A percentile compares a stretch with the other conserved stretches of the same genome.
phyloP scores from a whole-genome alignment of 2,113 vertebrate genomes.

The Pelusios castaneus region DNA sequence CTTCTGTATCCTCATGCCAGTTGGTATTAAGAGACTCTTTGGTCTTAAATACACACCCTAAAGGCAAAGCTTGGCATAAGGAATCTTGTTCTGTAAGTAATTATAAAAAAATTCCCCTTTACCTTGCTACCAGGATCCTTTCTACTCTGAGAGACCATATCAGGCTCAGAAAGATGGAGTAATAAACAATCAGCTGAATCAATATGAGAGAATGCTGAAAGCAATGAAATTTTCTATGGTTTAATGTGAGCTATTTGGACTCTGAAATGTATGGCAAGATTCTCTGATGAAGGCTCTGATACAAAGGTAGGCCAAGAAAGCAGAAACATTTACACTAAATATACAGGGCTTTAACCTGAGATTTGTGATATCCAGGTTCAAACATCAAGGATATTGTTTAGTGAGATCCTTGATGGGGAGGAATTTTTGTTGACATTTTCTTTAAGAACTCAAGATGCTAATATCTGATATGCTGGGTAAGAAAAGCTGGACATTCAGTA shows the following conservation, averaged over 20 bases:
- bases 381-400: neutral
- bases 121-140: neutral
- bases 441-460: neutral
- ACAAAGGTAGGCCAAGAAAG: neutral
- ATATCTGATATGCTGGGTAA: neutral
- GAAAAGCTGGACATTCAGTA: accelerated
- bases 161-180: neutral
- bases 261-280: neutral
- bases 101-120: neutral
- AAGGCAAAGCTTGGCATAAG: accelerated
- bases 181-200: neutral
- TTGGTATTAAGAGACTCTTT: too few species aligned
- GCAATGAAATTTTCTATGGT: accelerated
- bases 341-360: neutral
- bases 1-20: too few species aligned
- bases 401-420: neutral
- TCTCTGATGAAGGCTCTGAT: neutral
- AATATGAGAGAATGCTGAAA: neutral
- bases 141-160: accelerated
- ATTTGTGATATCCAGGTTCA: neutral
- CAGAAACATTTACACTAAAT: neutral
- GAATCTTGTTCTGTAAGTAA: accelerated
- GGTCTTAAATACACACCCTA: too few species aligned
- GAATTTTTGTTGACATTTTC: conserved; percentile 23
- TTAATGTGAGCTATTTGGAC: neutral